These are phyloP conservation scores for Capricornis sumatraensis DNA, from an alignment of 2,113 vertebrate species.

Conservation along the genomic window DNA sequence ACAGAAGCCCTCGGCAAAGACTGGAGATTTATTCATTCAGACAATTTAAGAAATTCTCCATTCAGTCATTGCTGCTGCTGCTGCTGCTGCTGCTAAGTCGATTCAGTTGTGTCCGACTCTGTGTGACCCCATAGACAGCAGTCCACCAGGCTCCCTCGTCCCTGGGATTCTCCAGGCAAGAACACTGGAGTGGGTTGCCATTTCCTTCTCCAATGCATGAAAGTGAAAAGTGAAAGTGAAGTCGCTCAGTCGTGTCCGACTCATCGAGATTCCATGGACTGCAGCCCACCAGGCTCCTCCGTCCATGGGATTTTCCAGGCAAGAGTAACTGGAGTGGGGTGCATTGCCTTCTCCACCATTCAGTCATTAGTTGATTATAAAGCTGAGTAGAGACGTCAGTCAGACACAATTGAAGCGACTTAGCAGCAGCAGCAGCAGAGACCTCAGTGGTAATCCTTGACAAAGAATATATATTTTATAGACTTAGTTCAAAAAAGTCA, in stretches of 20 bases:
- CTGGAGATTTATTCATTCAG: neutral
- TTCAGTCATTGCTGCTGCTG: neutral
- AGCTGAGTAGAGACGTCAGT: neutral
- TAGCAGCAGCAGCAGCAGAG: neutral
- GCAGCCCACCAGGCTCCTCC: no score
- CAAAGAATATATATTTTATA: neutral
- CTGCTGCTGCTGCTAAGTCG: no score
- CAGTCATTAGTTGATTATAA: neutral
- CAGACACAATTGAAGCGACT: rapidly evolving
- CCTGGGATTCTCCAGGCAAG: no score
- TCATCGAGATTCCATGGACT: rapidly evolving
- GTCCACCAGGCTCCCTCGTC: rapidly evolving
- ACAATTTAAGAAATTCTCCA: neutral
- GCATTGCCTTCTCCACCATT: neutral
- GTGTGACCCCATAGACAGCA: no score
- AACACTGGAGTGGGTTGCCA: no score
- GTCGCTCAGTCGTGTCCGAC: no score
- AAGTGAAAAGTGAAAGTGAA: no score
- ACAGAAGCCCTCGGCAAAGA: neutral
- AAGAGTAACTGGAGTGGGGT: no score
- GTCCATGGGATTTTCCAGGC: no score
- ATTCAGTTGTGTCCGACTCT: no score
- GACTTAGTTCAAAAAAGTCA: neutral
- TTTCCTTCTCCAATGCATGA: no score
- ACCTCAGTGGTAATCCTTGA: neutral